Conservation (phyloP, 2,113 vertebrate genomes). For the Heterochromis multidens region DNA sequence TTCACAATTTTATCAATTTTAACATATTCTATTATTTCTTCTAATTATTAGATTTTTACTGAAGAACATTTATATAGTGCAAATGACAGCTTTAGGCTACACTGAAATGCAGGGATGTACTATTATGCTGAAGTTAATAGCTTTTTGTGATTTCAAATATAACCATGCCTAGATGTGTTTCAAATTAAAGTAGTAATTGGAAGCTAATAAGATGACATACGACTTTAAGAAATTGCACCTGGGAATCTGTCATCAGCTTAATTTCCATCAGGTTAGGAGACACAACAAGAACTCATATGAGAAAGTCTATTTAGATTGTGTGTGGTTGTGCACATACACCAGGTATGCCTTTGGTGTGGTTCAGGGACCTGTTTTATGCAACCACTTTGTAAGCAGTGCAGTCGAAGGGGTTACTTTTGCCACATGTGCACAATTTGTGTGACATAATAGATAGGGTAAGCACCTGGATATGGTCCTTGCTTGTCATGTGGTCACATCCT, state of each 20-base stretch:
- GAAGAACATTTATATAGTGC: not conserved
- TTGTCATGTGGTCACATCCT: not conserved
- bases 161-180: not conserved
- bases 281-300: not conserved
- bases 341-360: not conserved
- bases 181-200: constrained; percentile 2
- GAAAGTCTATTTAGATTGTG: not conserved
- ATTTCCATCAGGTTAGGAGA: not conserved
- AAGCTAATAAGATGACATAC: not conserved
- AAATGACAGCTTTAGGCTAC: constrained; percentile 5
- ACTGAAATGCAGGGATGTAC: not conserved
- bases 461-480: not conserved
- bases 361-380: not conserved
- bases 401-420: not conserved
- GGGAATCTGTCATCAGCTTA: not conserved
- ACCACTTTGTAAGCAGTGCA: not conserved
- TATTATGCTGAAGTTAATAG: not conserved
- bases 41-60: constrained; percentile 24
- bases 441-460: not conserved
- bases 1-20: constrained; percentile 33
- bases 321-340: not conserved
- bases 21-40: constrained; percentile 12
- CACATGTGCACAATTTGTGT: not conserved
- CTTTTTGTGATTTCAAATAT: constrained; percentile 8
- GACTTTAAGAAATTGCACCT: not conserved